Percentiles rank a stretch among this genome's conserved stretches.
These are phyloP conservation scores for Teleogryllus occipitalis DNA, from an alignment of 1,140 invertebrate species.

Conservation along the genomic window DNA sequence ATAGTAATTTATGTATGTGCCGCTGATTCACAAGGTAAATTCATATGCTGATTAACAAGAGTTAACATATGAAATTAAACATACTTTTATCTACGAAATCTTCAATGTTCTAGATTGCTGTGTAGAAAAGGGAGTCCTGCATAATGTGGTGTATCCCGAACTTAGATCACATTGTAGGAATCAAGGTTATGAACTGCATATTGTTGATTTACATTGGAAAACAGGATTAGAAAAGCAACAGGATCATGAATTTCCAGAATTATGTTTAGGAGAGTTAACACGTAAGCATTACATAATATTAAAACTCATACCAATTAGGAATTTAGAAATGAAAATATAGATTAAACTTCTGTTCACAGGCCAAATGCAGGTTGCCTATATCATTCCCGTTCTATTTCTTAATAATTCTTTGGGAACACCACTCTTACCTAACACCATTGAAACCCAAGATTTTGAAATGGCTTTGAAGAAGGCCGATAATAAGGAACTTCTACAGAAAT, in stretches of 20 bases:
- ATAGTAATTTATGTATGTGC: conserved; percentile 59
- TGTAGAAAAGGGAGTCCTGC: conserved; percentile 54
- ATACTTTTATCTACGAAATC: background rate
- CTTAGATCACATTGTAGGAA: conserved; percentile 48
- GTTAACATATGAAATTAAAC: background rate
- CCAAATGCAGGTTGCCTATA: conserved; percentile 58
- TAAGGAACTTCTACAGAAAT: conserved; percentile 51
- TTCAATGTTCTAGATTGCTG: conserved; percentile 46
- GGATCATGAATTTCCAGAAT: conserved; percentile 62
- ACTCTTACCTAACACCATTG: conserved; percentile 64
- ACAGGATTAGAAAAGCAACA: conserved; percentile 54
- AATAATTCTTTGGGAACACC: conserved; percentile 64
- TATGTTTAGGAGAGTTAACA: conserved; percentile 62
- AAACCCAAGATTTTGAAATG: conserved; percentile 65
- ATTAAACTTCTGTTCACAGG: conserved; percentile 36
- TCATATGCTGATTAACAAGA: too few relatives aligned
- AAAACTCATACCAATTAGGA: too few relatives aligned
- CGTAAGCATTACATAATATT: conserved; percentile 38
- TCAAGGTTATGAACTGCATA: conserved; percentile 57
- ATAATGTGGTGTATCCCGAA: conserved; percentile 53
- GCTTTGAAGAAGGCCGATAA: conserved; percentile 55
- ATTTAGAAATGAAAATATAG: background rate
- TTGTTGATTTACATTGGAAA: conserved; percentile 60
- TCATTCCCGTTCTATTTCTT: conserved; percentile 65
- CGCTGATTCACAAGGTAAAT: conserved; percentile 55